A percentile compares a stretch with the other conserved stretches of the same genome.
These are phyloP conservation scores for Epizoanthus rinbou DNA, from an alignment of 92 coral and sea anemone genomes.

Conservation along the genomic window DNA sequence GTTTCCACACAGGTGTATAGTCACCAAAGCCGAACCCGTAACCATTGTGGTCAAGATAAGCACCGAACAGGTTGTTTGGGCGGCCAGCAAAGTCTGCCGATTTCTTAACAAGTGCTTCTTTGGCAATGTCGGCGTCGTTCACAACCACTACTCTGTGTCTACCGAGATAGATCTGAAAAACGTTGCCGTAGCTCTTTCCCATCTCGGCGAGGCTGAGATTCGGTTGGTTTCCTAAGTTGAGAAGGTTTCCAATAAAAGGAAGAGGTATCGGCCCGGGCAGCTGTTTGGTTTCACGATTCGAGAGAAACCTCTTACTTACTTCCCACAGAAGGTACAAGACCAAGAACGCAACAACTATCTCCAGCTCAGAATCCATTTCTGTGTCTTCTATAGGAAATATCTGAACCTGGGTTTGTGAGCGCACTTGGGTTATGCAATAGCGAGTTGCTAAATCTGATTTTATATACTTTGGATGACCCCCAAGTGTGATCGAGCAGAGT, in stretches of 20 bases:
- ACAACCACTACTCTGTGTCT: conserved; percentile 58
- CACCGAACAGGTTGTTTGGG: conserved; percentile 60
- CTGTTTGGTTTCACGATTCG: background rate
- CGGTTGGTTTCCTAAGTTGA: conserved; percentile 57
- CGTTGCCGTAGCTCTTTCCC: conserved; percentile 68
- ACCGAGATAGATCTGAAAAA: conserved; percentile 68
- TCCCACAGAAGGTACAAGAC: conserved; percentile 14
- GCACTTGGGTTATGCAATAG: no score
- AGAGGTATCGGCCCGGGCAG: conserved; percentile 74
- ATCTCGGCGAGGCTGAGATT: conserved; percentile 61
- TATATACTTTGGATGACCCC: no score
- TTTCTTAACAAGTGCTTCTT: conserved; percentile 72
- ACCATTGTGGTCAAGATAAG: conserved; percentile 62
- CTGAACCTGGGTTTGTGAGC: no score
- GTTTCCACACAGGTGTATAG: conserved; percentile 68
- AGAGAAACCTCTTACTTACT: background rate
- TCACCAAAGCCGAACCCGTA: conserved; percentile 69
- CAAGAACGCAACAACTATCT: background rate
- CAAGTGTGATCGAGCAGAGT: no score
- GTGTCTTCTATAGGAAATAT: no score
- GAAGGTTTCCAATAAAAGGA: conserved; percentile 73
- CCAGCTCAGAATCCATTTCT: background rate
- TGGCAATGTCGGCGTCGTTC: conserved; percentile 67
- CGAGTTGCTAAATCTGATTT: no score
- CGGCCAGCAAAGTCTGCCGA: conserved; percentile 78